Conservation (phyloP, 2,888 invertebrate genomes). For the Metacarcinus magister region DNA sequence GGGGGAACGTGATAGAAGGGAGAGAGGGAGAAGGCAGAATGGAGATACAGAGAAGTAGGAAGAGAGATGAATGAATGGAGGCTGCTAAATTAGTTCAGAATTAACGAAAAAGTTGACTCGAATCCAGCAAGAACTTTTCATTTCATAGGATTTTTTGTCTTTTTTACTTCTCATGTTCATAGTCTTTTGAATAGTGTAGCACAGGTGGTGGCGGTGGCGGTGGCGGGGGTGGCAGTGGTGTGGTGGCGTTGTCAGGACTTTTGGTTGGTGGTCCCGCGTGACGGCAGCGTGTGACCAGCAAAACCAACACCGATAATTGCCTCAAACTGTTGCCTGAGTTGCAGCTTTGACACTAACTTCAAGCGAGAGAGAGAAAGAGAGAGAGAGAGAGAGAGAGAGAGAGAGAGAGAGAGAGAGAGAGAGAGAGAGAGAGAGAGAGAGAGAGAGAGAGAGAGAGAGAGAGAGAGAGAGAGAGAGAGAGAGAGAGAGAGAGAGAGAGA, state of each 20-base stretch:
- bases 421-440: background rate
- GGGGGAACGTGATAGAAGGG: background rate
- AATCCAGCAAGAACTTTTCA: background rate
- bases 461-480: conserved; percentile 32
- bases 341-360: background rate
- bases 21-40: background rate
- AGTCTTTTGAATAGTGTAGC: background rate
- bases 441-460: background rate
- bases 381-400: conserved; percentile 57
- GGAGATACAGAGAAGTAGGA: background rate
- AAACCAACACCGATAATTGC: conserved; percentile 9
- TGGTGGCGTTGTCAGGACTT: background rate
- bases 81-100: background rate
- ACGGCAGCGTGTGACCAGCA: background rate
- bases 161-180: background rate
- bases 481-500: conserved; percentile 50
- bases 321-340: conserved; percentile 42
- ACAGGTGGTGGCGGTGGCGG: background rate
- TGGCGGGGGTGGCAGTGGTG: background rate
- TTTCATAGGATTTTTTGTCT: background rate
- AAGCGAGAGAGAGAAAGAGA: conserved; percentile 22
- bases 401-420: background rate
- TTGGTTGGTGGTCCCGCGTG: background rate
- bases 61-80: background rate
- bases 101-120: background rate